phyloP scores from a whole-genome alignment of 2,797 vertebrate genomes.

The Cuculus canorus region DNA sequence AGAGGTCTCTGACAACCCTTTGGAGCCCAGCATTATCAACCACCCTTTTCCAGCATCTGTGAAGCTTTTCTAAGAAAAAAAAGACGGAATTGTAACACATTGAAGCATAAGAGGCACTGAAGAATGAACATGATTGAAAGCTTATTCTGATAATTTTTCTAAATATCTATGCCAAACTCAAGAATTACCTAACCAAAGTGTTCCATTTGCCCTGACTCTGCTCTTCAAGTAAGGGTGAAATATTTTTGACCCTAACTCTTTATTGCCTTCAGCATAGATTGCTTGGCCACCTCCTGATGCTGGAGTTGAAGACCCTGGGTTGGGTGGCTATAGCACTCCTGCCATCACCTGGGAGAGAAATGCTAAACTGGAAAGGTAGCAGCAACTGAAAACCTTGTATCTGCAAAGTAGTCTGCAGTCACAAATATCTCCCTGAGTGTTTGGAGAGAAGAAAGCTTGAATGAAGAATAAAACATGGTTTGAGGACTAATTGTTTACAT shows the following conservation, averaged over 20 bases:
- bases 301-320: neutral
- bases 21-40: neutral
- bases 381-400: neutral
- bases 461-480: neutral
- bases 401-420: neutral
- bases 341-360: neutral
- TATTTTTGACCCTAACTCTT: neutral
- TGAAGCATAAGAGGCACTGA: neutral
- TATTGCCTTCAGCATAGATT: neutral
- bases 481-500: neutral
- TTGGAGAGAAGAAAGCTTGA: neutral
- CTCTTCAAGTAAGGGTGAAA: neutral
- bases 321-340: neutral
- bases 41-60: neutral
- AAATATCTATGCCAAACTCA: neutral
- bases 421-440: neutral
- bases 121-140: neutral
- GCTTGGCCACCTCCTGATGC: neutral
- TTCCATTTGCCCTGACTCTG: neutral
- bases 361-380: neutral
- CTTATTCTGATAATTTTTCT: neutral
- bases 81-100: neutral
- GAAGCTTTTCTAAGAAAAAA: neutral
- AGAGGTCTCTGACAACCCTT: neutral
- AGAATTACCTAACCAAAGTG: neutral